Percentiles rank a stretch among this genome's conserved stretches.
phyloP scores from a whole-genome alignment of 2,888 invertebrate species.

The Rugalucina vietnamica region DNA sequence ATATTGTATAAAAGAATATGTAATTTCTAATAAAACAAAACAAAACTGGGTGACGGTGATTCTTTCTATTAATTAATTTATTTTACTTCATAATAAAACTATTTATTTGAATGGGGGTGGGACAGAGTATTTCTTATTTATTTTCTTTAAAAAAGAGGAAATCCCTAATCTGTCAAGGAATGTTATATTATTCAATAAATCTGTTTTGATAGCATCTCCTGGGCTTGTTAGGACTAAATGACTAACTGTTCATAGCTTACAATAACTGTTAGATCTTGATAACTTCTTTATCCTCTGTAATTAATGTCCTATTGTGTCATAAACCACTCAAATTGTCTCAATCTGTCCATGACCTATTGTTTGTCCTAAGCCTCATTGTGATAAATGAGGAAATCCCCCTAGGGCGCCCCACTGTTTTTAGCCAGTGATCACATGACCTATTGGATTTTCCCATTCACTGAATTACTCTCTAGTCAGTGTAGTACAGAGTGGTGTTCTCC shows the following conservation, averaged over 20 bases:
- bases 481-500: too few species aligned
- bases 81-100: not conserved
- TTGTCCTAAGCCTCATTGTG: slow-evolving; percentile 10
- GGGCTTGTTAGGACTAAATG: slow-evolving; percentile 6
- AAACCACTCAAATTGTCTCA: not conserved
- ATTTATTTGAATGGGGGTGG: not conserved
- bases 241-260: not conserved
- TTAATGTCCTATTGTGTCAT: slow-evolving; percentile 11
- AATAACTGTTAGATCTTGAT: slow-evolving; percentile 7
- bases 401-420: slow-evolving; percentile 13
- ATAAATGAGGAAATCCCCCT: not conserved
- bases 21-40: too few species aligned
- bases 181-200: not conserved
- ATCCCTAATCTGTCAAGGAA: not conserved
- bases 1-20: too few species aligned
- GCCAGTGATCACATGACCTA: not conserved
- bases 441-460: slow-evolving; percentile 6
- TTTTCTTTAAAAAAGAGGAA: too few species aligned
- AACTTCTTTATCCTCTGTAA: not conserved
- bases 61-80: not conserved
- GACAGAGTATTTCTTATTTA: not conserved
- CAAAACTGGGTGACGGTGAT: too few species aligned
- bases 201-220: not conserved
- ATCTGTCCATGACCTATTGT: slow-evolving; percentile 3
- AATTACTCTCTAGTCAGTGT: not conserved